phyloP scores from a whole-genome alignment of 37 sponge, comb jelly and placozoan species.

The Theonella swinhoei region DNA sequence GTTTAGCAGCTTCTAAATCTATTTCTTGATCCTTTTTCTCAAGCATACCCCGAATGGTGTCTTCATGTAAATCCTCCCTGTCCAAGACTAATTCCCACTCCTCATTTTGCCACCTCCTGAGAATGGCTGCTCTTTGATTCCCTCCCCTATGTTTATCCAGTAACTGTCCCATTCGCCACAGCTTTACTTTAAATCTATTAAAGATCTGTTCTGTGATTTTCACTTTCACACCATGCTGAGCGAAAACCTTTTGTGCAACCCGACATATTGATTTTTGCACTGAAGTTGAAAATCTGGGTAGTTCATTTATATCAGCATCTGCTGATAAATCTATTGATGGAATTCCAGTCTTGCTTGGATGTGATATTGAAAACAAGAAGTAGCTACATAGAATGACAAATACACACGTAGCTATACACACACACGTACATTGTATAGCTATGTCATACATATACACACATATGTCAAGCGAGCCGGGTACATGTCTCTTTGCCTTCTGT shows the following conservation, averaged over 20 bases:
- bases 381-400: no score
- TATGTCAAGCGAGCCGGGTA: no score
- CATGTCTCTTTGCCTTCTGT: no score
- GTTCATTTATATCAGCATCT: no score
- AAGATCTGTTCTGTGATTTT: slow-evolving; percentile 4
- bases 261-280: background rate
- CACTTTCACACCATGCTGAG: background rate
- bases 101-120: slow-evolving; percentile 4
- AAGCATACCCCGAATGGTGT: background rate
- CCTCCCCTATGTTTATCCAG: background rate
- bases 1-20: background rate
- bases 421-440: no score
- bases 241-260: slow-evolving; percentile 19
- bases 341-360: no score
- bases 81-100: background rate
- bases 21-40: slow-evolving; percentile 3
- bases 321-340: no score
- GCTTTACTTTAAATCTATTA: slow-evolving; percentile 7
- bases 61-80: background rate
- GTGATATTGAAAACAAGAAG: no score
- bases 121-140: background rate
- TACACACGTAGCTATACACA: no score
- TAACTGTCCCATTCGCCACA: slow-evolving; percentile 24
- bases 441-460: no score
- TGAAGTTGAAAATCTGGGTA: slow-evolving; percentile 3